A percentile compares a stretch with the other conserved stretches of the same genome.
These are phyloP conservation scores for Cirrhinus molitorella DNA, from an alignment of 2,797 vertebrate genomes.

Conservation along the genomic window DNA sequence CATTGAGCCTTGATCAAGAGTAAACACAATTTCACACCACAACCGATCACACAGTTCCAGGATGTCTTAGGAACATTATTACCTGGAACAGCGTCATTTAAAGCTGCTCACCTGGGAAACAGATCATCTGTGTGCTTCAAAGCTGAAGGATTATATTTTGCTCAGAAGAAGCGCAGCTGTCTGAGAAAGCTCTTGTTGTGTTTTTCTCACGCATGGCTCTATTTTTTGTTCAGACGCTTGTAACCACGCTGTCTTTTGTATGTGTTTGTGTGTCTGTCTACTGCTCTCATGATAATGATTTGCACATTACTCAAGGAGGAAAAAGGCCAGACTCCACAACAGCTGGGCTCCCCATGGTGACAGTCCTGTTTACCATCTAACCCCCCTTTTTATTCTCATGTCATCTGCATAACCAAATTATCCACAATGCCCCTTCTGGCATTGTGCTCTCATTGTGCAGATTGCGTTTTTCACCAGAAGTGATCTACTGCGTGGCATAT, in stretches of 20 bases:
- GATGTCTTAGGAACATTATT: neutral
- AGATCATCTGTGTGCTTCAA: neutral
- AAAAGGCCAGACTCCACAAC: slow-evolving; percentile 38
- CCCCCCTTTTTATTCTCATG: slow-evolving; percentile 3
- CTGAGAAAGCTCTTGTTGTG: slow-evolving; percentile 4
- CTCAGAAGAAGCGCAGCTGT: neutral
- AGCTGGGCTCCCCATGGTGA: slow-evolving; percentile 54
- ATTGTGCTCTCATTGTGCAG: neutral
- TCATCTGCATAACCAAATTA: slow-evolving; percentile 30
- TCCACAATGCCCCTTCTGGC: slow-evolving; percentile 4
- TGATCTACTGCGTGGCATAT: neutral
- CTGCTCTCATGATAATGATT: slow-evolving; percentile 29
- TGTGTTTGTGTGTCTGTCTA: neutral
- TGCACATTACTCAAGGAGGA: slow-evolving; percentile 32
- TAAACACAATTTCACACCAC: slow-evolving; percentile 25
- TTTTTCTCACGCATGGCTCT: slow-evolving; percentile 18
- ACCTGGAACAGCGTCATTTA: neutral
- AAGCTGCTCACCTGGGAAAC: neutral
- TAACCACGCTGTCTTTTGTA: slow-evolving; percentile 19
- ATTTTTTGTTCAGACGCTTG: slow-evolving; percentile 1
- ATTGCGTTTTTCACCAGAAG: neutral
- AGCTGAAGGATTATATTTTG: neutral
- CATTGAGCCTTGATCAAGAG: slow-evolving; percentile 19
- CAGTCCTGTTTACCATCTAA: slow-evolving; percentile 22
- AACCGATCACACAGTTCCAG: neutral